Evolutionary conservation across 53 echinoderm and acorn worm species (phyloP), one percentile per base, ranked within the genome.

Genomic region (Arbacia lixula): DNA sequence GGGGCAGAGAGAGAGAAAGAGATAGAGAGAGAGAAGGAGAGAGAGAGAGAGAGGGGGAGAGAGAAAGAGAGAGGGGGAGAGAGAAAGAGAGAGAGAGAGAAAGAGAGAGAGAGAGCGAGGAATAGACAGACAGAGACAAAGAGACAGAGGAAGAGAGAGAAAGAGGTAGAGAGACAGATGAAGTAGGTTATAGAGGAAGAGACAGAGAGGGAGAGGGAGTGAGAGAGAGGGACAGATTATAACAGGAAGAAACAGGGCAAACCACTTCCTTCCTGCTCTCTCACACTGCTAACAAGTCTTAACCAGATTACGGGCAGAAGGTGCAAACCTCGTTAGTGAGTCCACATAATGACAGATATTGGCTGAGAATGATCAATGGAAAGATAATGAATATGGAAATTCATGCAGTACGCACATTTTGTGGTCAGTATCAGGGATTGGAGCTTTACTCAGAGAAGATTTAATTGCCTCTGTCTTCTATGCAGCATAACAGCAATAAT

Each of bases 291-390:
- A 32, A 21, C 38, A 39, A 66, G 36, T 39, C 38, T 46, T 37
- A 19, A 66, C 66, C 36, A 37, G 66, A 66, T 66, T 66, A 66
- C 36, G 4, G 6, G 33, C 21, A 32, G 35, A 37, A 66, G 66
- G 66, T 66, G 66, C n/a, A 36, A 38, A 66, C 36, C 66, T 66
- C 9, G 66, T 66, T 66, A 66, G 37, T 36, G 38, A 66, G 21
- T 39, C 24, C 6, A 16, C 63, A 2, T 66, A 39, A 1, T 66
- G 30, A 5, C 56, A 24, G 1, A 56, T 34, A 16, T 17, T 32
- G 31, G 28, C 9, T 31, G 10, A 8, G 19, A 11, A 60, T n/a
- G n/a, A n/a, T n/a, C 60, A 61, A 31, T 61, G 31, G 14, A 3
- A 61, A n/a, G n/a, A n/a, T n/a, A n/a, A n/a, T n/a, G n/a, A n/a